These are phyloP conservation scores for Alces alces DNA, from an alignment of 2,113 vertebrate genomes.

Conservation along the genomic window DNA sequence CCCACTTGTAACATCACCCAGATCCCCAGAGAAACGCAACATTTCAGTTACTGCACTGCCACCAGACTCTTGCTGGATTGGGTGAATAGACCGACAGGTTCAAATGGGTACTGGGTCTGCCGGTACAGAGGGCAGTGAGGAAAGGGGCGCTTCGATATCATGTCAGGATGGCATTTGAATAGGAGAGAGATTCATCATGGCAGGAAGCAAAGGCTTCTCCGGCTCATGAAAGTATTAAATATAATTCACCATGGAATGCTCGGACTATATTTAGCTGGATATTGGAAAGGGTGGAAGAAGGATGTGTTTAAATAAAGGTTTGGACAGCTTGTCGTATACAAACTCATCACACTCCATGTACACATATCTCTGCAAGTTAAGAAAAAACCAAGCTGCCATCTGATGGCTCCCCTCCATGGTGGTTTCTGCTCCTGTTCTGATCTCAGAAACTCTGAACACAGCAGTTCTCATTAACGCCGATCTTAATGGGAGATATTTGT, in stretches of 20 bases:
- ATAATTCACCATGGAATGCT: background rate
- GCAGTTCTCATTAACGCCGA: slow-evolving; percentile 58
- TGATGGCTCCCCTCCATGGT: background rate
- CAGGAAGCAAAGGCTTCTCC: background rate
- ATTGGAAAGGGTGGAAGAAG: background rate
- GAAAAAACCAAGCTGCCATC: background rate
- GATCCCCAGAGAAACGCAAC: slow-evolving; percentile 61
- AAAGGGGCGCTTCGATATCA: background rate
- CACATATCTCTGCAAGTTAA: background rate
- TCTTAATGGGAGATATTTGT: slow-evolving; percentile 74
- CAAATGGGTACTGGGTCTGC: background rate
- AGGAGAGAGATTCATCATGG: background rate
- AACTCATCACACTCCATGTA: background rate
- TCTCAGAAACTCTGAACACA: background rate
- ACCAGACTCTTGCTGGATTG: background rate
- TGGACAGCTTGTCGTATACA: slow-evolving; percentile 10
- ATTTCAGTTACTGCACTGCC: slow-evolving; percentile 36
- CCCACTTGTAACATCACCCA: slow-evolving; percentile 60
- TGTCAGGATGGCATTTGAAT: background rate
- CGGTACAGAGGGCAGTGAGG: fast-evolving
- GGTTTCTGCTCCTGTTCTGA: background rate
- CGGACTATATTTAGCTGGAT: background rate
- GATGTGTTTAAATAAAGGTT: background rate
- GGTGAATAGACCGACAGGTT: background rate
- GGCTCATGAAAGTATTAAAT: background rate